These are phyloP conservation scores for Notoglanidium macrostoma DNA, from an alignment of 2,797 vertebrate genomes.

Conservation along the genomic window DNA sequence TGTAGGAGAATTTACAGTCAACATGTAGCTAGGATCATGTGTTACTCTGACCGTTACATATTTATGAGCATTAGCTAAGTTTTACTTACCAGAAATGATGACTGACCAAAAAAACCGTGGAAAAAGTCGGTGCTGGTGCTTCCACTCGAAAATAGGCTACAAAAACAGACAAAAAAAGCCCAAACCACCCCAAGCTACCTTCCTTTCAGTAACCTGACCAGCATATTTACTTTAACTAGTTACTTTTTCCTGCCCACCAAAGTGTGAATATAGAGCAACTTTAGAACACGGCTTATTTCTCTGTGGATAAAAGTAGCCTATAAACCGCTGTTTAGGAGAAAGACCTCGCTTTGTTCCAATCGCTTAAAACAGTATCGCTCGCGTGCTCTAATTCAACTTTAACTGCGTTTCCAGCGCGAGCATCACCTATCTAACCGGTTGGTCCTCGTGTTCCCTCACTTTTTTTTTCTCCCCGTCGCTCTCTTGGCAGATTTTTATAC, in stretches of 20 bases:
- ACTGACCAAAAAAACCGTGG: background rate
- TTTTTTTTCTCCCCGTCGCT: background rate
- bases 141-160: background rate
- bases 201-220: background rate
- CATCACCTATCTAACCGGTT: slow-evolving; percentile 2
- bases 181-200: background rate
- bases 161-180: background rate
- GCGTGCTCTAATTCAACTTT: too few species aligned
- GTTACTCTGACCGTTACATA: background rate
- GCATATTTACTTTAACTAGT: background rate
- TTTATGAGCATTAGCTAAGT: background rate
- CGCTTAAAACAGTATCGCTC: too few species aligned
- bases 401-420: background rate
- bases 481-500: slow-evolving; percentile 62
- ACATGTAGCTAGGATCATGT: too few species aligned
- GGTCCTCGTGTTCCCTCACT: background rate
- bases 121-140: background rate
- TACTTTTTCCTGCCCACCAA: background rate
- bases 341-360: too few species aligned
- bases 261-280: background rate
- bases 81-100: slow-evolving; percentile 2
- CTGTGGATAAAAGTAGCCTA: background rate
- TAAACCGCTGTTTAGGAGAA: background rate
- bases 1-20: background rate
- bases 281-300: background rate